These are phyloP conservation scores for Lasiurus borealis DNA, from an alignment of 2,113 vertebrate genomes.

Conservation along the genomic window DNA sequence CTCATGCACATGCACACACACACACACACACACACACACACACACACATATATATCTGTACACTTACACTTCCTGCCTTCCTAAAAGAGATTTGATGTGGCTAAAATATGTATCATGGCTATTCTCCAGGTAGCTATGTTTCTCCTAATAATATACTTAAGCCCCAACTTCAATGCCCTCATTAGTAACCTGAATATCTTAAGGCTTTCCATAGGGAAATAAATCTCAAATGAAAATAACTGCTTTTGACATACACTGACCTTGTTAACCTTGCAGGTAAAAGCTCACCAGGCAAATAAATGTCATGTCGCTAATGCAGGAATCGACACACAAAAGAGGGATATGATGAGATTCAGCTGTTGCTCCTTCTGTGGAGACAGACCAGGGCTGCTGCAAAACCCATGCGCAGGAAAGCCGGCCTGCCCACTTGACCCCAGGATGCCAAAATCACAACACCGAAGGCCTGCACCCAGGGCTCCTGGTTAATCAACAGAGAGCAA, in stretches of 20 bases:
- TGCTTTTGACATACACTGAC: slow-evolving; percentile 44
- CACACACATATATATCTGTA: background rate
- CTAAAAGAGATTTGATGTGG: slow-evolving; percentile 6
- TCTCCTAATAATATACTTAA: slow-evolving; percentile 54
- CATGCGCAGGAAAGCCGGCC: background rate
- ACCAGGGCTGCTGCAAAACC: background rate
- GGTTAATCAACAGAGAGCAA: background rate
- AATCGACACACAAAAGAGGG: background rate
- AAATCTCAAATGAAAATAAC: slow-evolving; percentile 60
- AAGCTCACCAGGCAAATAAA: slow-evolving; percentile 56
- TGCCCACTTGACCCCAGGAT: background rate
- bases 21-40: too few relatives aligned
- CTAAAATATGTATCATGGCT: slow-evolving; percentile 6
- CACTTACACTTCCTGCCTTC: background rate
- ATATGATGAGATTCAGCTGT: slow-evolving; percentile 38
- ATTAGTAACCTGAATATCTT: slow-evolving; percentile 69
- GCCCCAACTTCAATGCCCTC: slow-evolving; percentile 53
- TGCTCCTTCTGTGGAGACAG: background rate
- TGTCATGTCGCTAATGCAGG: background rate
- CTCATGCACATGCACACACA: too few relatives aligned
- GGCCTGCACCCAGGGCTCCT: background rate
- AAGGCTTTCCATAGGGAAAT: slow-evolving; percentile 38
- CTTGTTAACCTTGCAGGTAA: slow-evolving; percentile 65
- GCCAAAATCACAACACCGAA: background rate
- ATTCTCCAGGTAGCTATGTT: slow-evolving; percentile 19